These are phyloP conservation scores for Platerodrilus igneus DNA, from an alignment of 2,888 invertebrate species.

Conservation along the genomic window DNA sequence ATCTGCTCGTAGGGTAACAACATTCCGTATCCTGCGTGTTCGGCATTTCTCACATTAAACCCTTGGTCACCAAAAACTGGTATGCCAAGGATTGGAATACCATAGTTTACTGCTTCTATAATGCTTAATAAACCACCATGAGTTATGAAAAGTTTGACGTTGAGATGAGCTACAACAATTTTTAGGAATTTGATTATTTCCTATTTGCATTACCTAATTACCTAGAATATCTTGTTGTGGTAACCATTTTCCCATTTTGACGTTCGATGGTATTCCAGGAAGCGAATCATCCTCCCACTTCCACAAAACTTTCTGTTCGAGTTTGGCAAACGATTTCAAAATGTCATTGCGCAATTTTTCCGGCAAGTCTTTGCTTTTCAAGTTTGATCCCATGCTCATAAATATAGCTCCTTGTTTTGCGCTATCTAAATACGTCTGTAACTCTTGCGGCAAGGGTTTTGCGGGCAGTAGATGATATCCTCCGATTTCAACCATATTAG, in stretches of 20 bases:
- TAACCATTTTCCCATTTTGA: conserved; percentile 17
- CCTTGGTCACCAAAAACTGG: no score
- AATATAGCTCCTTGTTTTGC: conserved; percentile 39
- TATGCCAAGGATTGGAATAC: no score
- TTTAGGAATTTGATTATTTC: no score
- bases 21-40: no score
- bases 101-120: no score
- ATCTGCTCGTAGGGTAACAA: no score
- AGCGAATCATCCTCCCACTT: conserved; percentile 36
- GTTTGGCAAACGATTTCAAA: conserved; percentile 35
- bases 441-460: conserved; percentile 27
- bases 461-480: conserved; percentile 26
- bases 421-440: conserved; percentile 36
- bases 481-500: conserved; percentile 29
- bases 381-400: conserved; percentile 43
- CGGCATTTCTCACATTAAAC: no score
- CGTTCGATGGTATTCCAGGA: conserved; percentile 12
- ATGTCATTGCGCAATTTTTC: conserved; percentile 31
- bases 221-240: conserved; percentile 23
- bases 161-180: no score
- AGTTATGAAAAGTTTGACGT: no score
- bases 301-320: conserved; percentile 42
- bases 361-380: conserved; percentile 35
- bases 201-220: no score
- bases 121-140: no score